These are phyloP conservation scores for Nettapus auritus DNA, from an alignment of 2,113 vertebrate species.

Conservation along the genomic window DNA sequence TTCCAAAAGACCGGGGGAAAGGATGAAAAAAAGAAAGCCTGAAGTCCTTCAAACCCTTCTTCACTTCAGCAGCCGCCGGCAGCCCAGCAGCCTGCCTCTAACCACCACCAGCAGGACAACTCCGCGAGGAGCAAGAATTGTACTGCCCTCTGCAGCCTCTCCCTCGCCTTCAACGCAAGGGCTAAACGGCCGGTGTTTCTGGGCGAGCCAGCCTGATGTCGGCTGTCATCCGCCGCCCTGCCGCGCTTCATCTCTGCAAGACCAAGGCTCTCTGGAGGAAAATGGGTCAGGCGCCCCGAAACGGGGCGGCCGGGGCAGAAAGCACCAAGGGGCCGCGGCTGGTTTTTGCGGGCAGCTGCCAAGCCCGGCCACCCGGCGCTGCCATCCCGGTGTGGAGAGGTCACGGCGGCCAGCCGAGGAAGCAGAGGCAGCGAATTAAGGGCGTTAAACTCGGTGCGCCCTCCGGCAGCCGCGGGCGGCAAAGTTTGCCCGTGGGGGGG, in stretches of 20 bases:
- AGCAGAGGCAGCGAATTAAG: constrained; percentile 46
- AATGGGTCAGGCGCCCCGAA: no score
- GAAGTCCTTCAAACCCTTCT: neutral
- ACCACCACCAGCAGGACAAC: neutral
- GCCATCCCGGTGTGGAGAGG: neutral
- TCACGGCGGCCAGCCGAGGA: neutral
- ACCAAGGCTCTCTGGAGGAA: no score
- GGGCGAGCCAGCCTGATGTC: neutral
- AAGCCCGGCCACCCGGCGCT: no score
- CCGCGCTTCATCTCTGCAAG: neutral
- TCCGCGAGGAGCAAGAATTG: constrained; percentile 60
- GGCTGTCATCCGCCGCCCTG: neutral
- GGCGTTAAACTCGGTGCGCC: constrained; percentile 48
- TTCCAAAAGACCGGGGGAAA: neutral
- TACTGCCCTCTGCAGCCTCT: constrained; percentile 73
- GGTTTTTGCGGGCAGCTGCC: no score
- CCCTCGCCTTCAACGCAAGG: neutral
- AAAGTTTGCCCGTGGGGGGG: neutral
- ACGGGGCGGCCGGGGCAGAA: no score
- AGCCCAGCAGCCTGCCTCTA: neutral
- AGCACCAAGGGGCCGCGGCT: no score
- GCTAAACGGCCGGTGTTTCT: constrained; percentile 12
- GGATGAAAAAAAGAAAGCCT: no score
- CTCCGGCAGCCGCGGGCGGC: neutral
- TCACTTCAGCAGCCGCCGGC: neutral